Percentiles rank a stretch among this genome's conserved stretches.
Conservation (phyloP, 1,140 invertebrate species). For the Diplogasteroides magnus region DNA sequence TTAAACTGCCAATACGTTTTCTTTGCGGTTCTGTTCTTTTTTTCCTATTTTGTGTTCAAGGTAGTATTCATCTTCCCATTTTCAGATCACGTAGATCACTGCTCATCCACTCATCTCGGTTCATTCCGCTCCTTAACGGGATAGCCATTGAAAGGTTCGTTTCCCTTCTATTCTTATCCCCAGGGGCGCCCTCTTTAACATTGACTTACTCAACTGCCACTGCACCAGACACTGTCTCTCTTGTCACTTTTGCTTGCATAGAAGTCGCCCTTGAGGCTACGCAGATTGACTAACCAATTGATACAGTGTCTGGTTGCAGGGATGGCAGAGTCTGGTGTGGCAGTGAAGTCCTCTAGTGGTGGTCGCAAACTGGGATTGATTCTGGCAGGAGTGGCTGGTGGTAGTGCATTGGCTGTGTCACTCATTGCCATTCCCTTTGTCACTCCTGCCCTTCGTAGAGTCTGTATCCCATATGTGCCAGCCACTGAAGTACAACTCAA, state of each 20-base stretch:
- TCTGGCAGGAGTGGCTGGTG: constrained; percentile 42
- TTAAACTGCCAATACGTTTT: no score
- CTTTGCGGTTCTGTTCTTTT: no score
- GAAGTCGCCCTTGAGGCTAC: background rate
- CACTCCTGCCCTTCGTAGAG: constrained; percentile 47
- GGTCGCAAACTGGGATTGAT: constrained; percentile 10
- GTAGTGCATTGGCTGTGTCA: constrained; percentile 43
- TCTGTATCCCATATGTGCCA: constrained; percentile 53
- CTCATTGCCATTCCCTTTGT: constrained; percentile 46
- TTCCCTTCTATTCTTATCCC: background rate
- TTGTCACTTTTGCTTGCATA: no score
- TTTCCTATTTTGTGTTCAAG: no score
- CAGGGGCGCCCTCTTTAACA: background rate
- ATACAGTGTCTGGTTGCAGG: background rate
- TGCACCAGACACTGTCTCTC: background rate
- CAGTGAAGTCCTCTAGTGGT: background rate
- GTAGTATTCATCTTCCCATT: no score
- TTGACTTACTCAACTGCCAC: background rate
- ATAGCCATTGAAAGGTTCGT: background rate
- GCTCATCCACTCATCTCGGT: no score
- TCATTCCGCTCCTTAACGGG: background rate
- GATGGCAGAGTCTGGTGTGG: background rate
- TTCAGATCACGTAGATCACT: no score
- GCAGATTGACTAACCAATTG: background rate
- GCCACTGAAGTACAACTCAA: constrained; percentile 43